These are phyloP conservation scores for Mythimna impura DNA, from an alignment of 2,888 invertebrate genomes.

Conservation along the genomic window DNA sequence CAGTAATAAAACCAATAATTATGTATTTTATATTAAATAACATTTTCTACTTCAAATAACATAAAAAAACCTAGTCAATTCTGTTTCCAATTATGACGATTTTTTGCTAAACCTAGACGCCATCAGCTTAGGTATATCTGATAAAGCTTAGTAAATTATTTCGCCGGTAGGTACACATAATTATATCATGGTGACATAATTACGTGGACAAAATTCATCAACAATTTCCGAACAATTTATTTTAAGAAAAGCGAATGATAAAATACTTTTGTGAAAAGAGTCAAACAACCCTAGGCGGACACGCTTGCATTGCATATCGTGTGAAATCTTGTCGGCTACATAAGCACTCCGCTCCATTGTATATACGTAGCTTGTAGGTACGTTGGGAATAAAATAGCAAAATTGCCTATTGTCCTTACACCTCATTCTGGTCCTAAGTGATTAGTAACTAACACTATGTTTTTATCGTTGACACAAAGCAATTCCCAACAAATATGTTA, in stretches of 20 bases:
- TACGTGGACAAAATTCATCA: no score
- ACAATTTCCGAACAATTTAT: background rate
- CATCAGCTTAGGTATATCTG: no score
- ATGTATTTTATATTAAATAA: no score
- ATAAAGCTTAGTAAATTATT: no score
- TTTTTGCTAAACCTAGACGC: no score
- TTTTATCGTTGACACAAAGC: constrained; percentile 84
- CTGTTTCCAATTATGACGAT: no score
- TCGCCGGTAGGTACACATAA: no score
- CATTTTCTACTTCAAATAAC: no score
- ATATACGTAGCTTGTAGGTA: constrained; percentile 14
- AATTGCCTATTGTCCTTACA: constrained; percentile 84
- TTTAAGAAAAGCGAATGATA: constrained; percentile 57
- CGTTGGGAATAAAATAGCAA: constrained; percentile 77
- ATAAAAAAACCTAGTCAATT: no score
- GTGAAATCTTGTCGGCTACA: constrained; percentile 74
- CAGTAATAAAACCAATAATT: background rate
- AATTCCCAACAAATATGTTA: constrained; percentile 81
- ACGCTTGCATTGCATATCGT: constrained; percentile 67
- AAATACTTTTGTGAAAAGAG: constrained; percentile 61
- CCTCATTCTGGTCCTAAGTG: constrained; percentile 80
- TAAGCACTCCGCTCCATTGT: constrained; percentile 74
- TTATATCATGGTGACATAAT: no score
- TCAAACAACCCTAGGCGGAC: constrained; percentile 65
- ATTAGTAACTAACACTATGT: constrained; percentile 83